Evolutionary conservation across 2,113 vertebrate genomes (phyloP).

Genomic region (Carollia perspicillata): DNA sequence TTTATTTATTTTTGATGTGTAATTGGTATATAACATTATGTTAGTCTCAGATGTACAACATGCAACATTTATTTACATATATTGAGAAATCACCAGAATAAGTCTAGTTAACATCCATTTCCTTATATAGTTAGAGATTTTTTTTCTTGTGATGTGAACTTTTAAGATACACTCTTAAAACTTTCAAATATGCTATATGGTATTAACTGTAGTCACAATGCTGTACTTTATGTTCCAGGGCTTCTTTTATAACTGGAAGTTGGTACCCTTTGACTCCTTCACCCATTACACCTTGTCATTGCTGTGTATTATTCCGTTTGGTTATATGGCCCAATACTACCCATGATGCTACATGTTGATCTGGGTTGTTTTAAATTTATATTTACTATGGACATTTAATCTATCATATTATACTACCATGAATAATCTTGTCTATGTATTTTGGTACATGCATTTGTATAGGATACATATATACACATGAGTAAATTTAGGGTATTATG

Average conservation of each 20-base stretch:
- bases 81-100: background rate
- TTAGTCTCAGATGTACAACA: background rate
- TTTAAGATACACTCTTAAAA: no score
- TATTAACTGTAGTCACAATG: no score
- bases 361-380: background rate
- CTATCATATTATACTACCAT: background rate
- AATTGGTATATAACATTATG: background rate
- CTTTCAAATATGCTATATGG: no score
- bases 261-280: background rate
- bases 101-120: background rate
- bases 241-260: no score
- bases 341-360: background rate
- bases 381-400: background rate
- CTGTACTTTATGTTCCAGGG: no score
- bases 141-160: no score
- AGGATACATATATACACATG: no score
- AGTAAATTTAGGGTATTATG: background rate
- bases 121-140: no score
- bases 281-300: background rate
- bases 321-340: background rate
- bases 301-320: background rate
- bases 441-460: background rate
- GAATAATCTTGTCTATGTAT: background rate
- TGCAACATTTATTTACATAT: background rate
- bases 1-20: background rate